Base-by-base conservation (phyloP, 2,797 vertebrate genomes). In the Hoplostethus mediterraneus region DNA sequence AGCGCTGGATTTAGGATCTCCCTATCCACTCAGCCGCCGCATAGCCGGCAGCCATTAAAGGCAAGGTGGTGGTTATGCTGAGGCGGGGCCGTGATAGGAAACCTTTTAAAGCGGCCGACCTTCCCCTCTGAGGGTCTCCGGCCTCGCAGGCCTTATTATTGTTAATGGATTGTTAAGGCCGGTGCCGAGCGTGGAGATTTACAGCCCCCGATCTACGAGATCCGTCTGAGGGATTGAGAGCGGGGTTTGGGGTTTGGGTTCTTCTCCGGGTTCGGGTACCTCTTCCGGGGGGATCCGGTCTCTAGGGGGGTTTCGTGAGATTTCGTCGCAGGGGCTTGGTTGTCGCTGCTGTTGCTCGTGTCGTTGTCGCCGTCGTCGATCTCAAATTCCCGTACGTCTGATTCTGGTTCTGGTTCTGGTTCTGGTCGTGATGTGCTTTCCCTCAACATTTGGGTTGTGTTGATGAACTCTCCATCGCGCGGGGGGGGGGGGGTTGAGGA, bases 91-190 rank as follows among this genome's bases (percentile, higher is more conserved):
- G 74, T 92, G 90, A 92, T 89, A 83, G 89, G 90, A 90, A 92
- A 92, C 89, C 89, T 90, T 90, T 90, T 90, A 93, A 90, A 89
- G 88, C 84, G 82, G 67, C 85, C 89, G 91, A 93, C 91, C 91
- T 93, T 93, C 88, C 83, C 89, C 91, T 92, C 92, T 89, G 87
- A 92, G 89, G 86, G 79, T 88, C 87, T 79, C 81, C 31, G 28
- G 82, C 81, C 36, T 74, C 87, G 83, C 76, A 9, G 76, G 67
- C 69, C 90, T 89, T 92, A 90, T 91, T 90, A 87, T 91, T 89
- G 87, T 89, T 91, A 91, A 92, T 90, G 87, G 91, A 87, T 90
- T 86, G 83, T 87, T 87, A 82, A 75, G 83, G 76, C 73, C 58
- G 36, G 77, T 79, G 86, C 88, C 86, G 88, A 85, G 91, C 83